A percentile compares a stretch with the other conserved stretches of the same genome.
Conservation (phyloP, 2,113 vertebrate species). For the Perca fluviatilis region DNA sequence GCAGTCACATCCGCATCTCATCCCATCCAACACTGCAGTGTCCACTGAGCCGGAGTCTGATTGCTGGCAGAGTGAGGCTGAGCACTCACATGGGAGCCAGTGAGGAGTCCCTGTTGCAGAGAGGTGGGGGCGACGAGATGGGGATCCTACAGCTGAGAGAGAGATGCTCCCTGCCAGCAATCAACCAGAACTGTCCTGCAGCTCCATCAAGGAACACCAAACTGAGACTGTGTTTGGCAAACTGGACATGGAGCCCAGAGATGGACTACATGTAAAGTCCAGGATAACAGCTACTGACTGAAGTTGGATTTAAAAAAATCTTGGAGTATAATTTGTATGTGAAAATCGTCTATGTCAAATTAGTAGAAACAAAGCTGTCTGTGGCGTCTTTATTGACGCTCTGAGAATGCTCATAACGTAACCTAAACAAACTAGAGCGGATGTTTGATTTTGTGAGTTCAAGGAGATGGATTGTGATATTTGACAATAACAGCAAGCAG, state of each 20-base stretch:
- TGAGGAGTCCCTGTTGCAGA: slow-evolving; percentile 46
- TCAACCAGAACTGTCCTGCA: slow-evolving; percentile 35
- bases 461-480: not conserved
- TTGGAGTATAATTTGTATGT: no score
- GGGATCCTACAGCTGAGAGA: slow-evolving; percentile 27
- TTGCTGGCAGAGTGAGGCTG: slow-evolving; percentile 39
- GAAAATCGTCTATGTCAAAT: not conserved
- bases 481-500: not conserved
- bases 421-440: not conserved
- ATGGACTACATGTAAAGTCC: not conserved
- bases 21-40: slow-evolving; percentile 69
- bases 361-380: no score
- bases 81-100: slow-evolving; percentile 12
- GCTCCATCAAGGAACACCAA: slow-evolving; percentile 30
- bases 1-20: slow-evolving; percentile 51
- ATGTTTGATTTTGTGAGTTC: not conserved
- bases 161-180: slow-evolving; percentile 7
- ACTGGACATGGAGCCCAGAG: slow-evolving; percentile 4
- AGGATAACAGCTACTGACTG: not conserved
- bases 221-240: not conserved
- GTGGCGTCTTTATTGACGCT: not conserved
- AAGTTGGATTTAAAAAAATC: not conserved
- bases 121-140: slow-evolving; percentile 16
- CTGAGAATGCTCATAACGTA: not conserved
- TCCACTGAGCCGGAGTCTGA: slow-evolving; percentile 44